Base-by-base conservation (phyloP, 2,797 vertebrate species). In the Peromyscus nudipes region DNA sequence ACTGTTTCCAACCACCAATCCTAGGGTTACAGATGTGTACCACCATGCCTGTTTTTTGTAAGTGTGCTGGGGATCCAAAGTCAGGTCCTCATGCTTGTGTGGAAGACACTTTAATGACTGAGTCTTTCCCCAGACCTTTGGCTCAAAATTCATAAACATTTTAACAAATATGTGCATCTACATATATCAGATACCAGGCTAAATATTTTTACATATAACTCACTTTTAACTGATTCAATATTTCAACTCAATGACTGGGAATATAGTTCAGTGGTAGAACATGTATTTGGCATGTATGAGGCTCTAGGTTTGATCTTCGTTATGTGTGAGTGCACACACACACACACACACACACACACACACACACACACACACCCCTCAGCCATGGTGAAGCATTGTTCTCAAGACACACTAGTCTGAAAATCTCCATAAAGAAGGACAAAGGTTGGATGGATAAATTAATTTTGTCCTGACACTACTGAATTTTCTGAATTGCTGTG, bases 381-480 rank as follows among this genome's bases (percentile, higher is more conserved):
- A 57, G 49, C 2, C 34, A n/a, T 43, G 3, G 37, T 65, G 4
- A 85, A 77, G 62, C 49, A 82, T 60, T n/a, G n/a, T 77, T 83
- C 91, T 97, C 19, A 88, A 93, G 46, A 81, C 6, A 80, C 10
- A 65, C 19, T 94, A 49, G 89, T 82, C 34, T 60, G 80, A 86
- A 94, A 96, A 91, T 88, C 16, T 95, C 94, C 43, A 76, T 46
- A 81, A 94, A 94, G 40, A 94, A 92, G 65, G 83, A 49, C 75
- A 93, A 86, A 77, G 17, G 21, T 12, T 11, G 40, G 27, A 93
- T 76, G 34, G 9, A 13, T 86, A 89, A 62, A 57, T 89, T 91
- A 62, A 73, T 52, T 85, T 94, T 73, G 12, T 71, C 19, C 2
- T 62, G 55, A 37, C 67, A 88, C 57, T 89, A 62, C 12, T 92